Evolutionary conservation across 2,113 vertebrate species (phyloP).

Genomic region (Hippoglossus stenolepis): DNA sequence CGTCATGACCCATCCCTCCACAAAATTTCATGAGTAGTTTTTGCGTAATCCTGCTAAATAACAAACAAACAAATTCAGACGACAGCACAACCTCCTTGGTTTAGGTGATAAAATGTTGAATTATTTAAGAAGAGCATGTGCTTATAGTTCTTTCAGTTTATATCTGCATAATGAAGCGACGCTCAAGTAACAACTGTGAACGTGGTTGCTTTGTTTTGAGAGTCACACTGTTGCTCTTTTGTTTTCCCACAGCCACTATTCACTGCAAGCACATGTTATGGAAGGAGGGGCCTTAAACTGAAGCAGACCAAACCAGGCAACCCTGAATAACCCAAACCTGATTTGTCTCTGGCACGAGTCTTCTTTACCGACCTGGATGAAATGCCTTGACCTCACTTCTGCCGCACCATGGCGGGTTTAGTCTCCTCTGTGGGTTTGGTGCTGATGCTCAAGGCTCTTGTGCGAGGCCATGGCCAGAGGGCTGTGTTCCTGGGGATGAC

Average conservation of each 20-base stretch:
- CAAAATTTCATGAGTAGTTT: too few species aligned
- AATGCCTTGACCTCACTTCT: conserved; percentile 75
- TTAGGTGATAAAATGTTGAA: neutral
- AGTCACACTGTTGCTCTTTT: conserved; percentile 41
- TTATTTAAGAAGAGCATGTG: neutral
- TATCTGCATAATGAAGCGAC: neutral
- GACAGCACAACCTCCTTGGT: too few species aligned
- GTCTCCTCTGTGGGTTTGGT: conserved; percentile 62
- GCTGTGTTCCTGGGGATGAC: conserved; percentile 65
- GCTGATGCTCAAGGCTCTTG: conserved; percentile 51
- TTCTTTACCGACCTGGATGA: conserved; percentile 59
- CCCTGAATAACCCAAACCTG: neutral
- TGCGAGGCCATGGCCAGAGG: conserved; percentile 25
- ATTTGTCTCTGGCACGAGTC: conserved; percentile 35
- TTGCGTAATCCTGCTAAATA: neutral
- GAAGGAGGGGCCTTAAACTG: conserved; percentile 38
- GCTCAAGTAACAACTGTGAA: neutral
- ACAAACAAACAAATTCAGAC: neutral
- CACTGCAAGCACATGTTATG: conserved; percentile 23
- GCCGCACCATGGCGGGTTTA: conserved; percentile 74
- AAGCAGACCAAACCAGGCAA: conserved; percentile 20
- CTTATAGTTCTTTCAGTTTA: neutral
- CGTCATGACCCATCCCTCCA: too few species aligned
- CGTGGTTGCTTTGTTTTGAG: conserved; percentile 4
- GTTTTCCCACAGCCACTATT: conserved; percentile 36